Conservation (phyloP, 1,140 invertebrate genomes). For the Drosophila grimshawi region DNA sequence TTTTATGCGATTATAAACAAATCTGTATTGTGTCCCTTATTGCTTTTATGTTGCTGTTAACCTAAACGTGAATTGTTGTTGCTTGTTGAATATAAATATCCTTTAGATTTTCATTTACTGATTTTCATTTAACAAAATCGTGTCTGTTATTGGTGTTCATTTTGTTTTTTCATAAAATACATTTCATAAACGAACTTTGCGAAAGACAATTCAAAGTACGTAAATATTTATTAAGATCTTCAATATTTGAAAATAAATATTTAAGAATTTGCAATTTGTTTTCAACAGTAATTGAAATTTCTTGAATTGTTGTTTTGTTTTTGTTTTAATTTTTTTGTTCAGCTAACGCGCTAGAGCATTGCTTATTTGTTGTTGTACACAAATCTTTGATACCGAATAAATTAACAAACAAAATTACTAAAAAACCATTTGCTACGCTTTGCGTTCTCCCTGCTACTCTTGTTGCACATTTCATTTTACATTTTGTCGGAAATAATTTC, state of each 20-base stretch:
- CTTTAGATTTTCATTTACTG: slow-evolving; percentile 6
- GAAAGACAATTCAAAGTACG: slow-evolving; percentile 19
- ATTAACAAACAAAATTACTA: slow-evolving; percentile 59
- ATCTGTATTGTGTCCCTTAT: slow-evolving; percentile 42
- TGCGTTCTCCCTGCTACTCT: slow-evolving; percentile 37
- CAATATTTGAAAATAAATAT: slow-evolving; percentile 20
- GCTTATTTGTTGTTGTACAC: slow-evolving; percentile 47
- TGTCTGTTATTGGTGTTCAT: slow-evolving; percentile 26
- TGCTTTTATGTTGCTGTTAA: slow-evolving; percentile 42
- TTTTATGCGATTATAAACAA: slow-evolving; percentile 12
- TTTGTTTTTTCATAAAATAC: slow-evolving; percentile 10
- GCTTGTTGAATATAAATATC: slow-evolving; percentile 2
- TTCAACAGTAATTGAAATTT: neutral
- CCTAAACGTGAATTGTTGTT: slow-evolving; percentile 26
- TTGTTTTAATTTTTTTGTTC: slow-evolving; percentile 16
- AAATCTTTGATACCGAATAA: slow-evolving; percentile 68
- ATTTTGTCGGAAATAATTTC: slow-evolving; percentile 37
- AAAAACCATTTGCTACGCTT: slow-evolving; percentile 59
- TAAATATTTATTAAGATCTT: slow-evolving; percentile 19
- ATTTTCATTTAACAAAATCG: slow-evolving; percentile 13
- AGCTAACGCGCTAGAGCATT: slow-evolving; percentile 61
- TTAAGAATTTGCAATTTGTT: slow-evolving; percentile 24
- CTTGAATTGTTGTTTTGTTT: slow-evolving; percentile 2
- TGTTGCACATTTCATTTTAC: slow-evolving; percentile 54
- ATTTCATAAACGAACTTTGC: slow-evolving; percentile 14